Base-by-base conservation (phyloP, 2,888 invertebrate species). In the Cryptus armator region DNA sequence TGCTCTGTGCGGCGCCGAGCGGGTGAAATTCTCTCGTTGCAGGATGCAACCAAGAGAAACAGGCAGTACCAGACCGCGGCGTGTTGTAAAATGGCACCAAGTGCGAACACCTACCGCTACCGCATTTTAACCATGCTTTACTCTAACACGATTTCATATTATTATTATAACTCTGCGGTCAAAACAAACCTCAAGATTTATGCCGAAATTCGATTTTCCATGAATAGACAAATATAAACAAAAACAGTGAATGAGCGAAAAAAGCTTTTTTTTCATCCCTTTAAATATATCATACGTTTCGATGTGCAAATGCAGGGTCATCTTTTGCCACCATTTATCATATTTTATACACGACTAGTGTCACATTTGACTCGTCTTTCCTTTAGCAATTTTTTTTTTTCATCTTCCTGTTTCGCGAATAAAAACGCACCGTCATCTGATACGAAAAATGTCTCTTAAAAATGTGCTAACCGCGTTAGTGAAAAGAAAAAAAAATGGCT, bases 41-140 rank as follows among this genome's bases (percentile, higher is more conserved):
- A 59, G 24, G 29, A 12, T 59, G 59, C 59, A 29, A 81, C 84
- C 67, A 66, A 46, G 68, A 56, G 70, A 68, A 75, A 70, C 46
- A 53, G 51, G 64, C 56, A 29, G 32, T 62, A n/a, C 32, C 24
- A 62, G 59, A 59, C 59, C 59, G 59, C 59, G 14, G 29, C 59
- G 10, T 29, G 59, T 24, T 62, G 59, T 62, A 32, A 62, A 29
- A 62, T 62, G 29, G 29, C 59, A 29, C 59, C 29, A 29, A 62
- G 59, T 62, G 59, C 59, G 32, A 62, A 62, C 59, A 62, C 59
- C 29, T 62, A 24, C 14, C 59, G 29, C 32, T 29, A 32, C 29
- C 32, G 29, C 59, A 29, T n/a, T n/a, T 29, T 6, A 12, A 62
- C 59, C 14, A 62, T 62, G 10, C 10, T 10, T 14, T 29, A 32